Conservation (phyloP, 2,113 vertebrate genomes). For the Larimichthys crocea region DNA sequence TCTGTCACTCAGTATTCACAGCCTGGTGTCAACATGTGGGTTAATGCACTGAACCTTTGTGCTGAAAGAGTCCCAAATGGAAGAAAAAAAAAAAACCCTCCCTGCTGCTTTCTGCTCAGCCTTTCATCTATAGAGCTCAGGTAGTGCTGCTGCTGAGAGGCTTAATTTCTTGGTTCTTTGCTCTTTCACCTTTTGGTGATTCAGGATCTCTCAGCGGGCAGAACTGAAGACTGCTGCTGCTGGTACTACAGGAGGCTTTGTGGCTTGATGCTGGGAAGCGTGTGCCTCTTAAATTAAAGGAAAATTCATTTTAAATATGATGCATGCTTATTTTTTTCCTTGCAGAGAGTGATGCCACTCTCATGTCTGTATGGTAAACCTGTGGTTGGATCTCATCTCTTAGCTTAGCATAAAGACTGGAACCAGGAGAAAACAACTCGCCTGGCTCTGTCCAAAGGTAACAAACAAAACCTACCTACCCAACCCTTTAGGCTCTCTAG, state of each 20-base stretch:
- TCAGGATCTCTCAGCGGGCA: conserved; percentile 53
- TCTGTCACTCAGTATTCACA: conserved; percentile 16
- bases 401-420: not conserved
- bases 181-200: conserved; percentile 65
- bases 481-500: not conserved
- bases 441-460: not conserved
- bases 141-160: conserved; percentile 67
- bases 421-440: not conserved
- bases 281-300: not conserved
- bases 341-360: too few species aligned
- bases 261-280: conserved; percentile 32
- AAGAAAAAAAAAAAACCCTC: conserved; percentile 33
- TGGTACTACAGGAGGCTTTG: conserved; percentile 30
- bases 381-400: not conserved
- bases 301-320: too few species aligned
- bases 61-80: conserved; percentile 51
- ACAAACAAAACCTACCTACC: not conserved
- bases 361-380: not conserved
- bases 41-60: conserved; percentile 59
- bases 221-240: not conserved
- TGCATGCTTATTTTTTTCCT: not conserved
- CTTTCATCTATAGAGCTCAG: conserved; percentile 66
- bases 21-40: conserved; percentile 68
- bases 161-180: conserved; percentile 72
- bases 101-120: conserved; percentile 57